Evolutionary conservation across 1,140 invertebrate genomes (phyloP), one percentile per base, ranked within the genome.

Genomic region (Tachypleus tridentatus): DNA sequence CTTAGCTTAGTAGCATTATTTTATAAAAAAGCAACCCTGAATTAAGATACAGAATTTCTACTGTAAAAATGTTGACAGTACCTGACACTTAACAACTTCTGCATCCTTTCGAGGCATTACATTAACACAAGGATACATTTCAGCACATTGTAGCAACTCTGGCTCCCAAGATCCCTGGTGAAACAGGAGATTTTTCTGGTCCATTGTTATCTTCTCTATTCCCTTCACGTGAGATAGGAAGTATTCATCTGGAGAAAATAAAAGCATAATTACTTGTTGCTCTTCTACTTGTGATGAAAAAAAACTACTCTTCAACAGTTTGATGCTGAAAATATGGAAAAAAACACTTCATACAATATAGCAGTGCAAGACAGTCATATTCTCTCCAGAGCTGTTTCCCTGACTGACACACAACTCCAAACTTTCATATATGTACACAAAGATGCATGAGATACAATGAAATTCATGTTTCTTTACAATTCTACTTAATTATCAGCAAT

Each of bases 221-320:
- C 83, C 86, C 73, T 88, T 87, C 57, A 92, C 86, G 76, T 88
- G 90, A 4, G 85, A 85, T 64, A 93, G 77, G 77, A 93, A 93
- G 78, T 92, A 91, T 72, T 91, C 88, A 76, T 93, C 89, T 91
- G 75, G 6, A 80, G 80, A 71, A 65, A 62, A 71, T 70, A 69
- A 65, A 53, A 63, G 60, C 61, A 61, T 47, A 60, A 60, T 60
- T 60, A 29, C 53, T 9, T 56, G 11, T 56, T n/a, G 8, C 53
- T 56, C 8, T 4, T 9, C 11, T 3, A 4, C 53, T 56, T 8
- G 3, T 9, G 53, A 56, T 56, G 8, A 9, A 8, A 9, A n/a
- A 56, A 8, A 56, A n/a, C 11, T 56, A n/a, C 53, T 56, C 8
- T 56, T 8, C 53, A 56, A n/a, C 53, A 56, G 11, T 56, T 56